Evolutionary conservation across 2,797 vertebrate species (phyloP).

Genomic region (Gambusia yucatana): DNA sequence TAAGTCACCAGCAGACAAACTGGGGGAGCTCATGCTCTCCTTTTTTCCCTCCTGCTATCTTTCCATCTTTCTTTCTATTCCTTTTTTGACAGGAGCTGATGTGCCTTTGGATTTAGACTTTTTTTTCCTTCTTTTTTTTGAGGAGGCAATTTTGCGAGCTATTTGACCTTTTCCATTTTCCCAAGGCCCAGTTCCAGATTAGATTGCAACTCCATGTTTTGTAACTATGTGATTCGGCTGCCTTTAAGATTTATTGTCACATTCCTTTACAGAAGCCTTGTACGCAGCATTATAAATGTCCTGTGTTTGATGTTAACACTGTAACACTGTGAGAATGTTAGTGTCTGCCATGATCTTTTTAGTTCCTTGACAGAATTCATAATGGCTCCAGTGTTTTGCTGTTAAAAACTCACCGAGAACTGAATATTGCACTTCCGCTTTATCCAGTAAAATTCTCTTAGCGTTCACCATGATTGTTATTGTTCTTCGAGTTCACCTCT

Average conservation of each 20-base stretch:
- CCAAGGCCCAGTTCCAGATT: constrained; percentile 82
- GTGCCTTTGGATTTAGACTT: constrained; percentile 81
- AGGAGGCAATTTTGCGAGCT: constrained; percentile 81
- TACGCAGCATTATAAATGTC: constrained; percentile 74
- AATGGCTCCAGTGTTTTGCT: constrained; percentile 65
- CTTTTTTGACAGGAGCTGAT: constrained; percentile 75
- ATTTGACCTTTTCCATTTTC: constrained; percentile 86
- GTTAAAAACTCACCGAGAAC: constrained; percentile 68
- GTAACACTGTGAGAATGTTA: constrained; percentile 73
- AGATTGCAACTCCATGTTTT: constrained; percentile 81
- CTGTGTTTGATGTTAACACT: constrained; percentile 76
- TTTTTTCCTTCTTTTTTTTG: constrained; percentile 77
- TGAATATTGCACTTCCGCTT: constrained; percentile 58
- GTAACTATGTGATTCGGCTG: constrained; percentile 79
- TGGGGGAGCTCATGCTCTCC: constrained; percentile 64
- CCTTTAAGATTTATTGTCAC: constrained; percentile 82
- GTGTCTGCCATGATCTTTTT: constrained; percentile 56
- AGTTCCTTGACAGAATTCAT: constrained; percentile 71
- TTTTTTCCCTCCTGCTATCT: constrained; percentile 49
- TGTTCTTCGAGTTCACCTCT: constrained; percentile 62
- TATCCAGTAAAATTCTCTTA: constrained; percentile 49
- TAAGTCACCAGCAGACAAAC: constrained; percentile 33
- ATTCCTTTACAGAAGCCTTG: constrained; percentile 78
- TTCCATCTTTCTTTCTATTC: constrained; percentile 64
- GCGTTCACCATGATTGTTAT: constrained; percentile 50